These are phyloP conservation scores for Ornithoptera priamus DNA, from an alignment of 2,888 invertebrate species.

Conservation along the genomic window DNA sequence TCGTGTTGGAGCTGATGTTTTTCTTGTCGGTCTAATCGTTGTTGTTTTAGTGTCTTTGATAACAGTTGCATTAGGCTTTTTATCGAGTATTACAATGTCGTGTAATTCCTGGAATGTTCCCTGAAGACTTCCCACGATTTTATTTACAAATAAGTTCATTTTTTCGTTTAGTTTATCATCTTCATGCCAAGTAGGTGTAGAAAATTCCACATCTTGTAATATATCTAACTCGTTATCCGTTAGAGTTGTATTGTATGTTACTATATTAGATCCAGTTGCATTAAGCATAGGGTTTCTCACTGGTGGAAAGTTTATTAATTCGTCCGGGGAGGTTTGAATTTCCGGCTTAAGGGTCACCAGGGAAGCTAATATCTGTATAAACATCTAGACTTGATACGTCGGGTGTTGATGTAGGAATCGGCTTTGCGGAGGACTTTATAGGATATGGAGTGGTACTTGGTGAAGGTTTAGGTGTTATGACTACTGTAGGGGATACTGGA, in stretches of 20 bases:
- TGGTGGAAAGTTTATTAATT: constrained; percentile 90
- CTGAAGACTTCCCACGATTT: constrained; percentile 90
- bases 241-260: constrained; percentile 71
- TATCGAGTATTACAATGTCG: constrained; percentile 83
- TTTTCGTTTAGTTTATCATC: constrained; percentile 88
- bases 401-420: constrained; percentile 45
- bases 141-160: constrained; percentile 90
- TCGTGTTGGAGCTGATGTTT: constrained; percentile 55
- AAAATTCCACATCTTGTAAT: constrained; percentile 82
- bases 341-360: constrained; percentile 72
- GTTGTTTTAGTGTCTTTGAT: constrained; percentile 53
- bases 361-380: constrained; percentile 50
- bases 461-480: constrained; percentile 85
- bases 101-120: constrained; percentile 90
- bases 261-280: constrained; percentile 80
- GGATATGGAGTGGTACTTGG: constrained; percentile 64
- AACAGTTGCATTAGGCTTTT: constrained; percentile 64
- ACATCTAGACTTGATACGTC: constrained; percentile 53
- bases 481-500: constrained; percentile 81
- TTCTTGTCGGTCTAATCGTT: constrained; percentile 65
- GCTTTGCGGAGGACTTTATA: constrained; percentile 48
- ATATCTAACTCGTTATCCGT: constrained; percentile 76
- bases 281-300: constrained; percentile 91
- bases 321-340: constrained; percentile 84
- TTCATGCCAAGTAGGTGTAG: constrained; percentile 87